Evolutionary conservation across 2,888 invertebrate species (phyloP), one percentile per base, ranked within the genome.

Genomic region (Arrhopalites spinosus): DNA sequence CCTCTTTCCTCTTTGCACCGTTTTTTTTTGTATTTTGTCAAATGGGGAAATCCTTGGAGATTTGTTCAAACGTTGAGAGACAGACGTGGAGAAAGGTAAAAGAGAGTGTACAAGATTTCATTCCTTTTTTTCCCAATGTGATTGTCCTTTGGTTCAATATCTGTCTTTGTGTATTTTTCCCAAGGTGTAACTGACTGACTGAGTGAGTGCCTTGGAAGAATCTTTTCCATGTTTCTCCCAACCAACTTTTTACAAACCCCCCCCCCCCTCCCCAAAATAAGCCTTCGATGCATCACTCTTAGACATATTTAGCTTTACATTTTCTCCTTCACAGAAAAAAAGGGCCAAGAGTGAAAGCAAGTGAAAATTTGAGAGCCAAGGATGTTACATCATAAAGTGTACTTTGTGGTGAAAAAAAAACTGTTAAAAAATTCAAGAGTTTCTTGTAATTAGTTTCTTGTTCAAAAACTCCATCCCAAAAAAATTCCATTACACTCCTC

Each of bases 41-140:
- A 61, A 59, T 71, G 59, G 67, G n/a, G 53, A 76, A 76, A 74
- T 77, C 74, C 77, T 77, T 50, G 27, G 74, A 77, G 77, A 71
- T 59, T 74, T 74, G 43, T 29, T 23, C 69, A 50, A 72, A 66
- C 67, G 77, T 50, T 69, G 73, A 36, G 36, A 36, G 3, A 36
- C 5, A 11, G 36, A 36, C 11, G 68, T 61, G 68, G 73, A 53
- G 73, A 70, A 74, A 75, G 69, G 75, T 72, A 73, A 67, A 56
- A 72, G 67, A 61, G 45, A 45, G 45, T 27, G 56, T 43, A 66
- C 29, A 23, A 53, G 20, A 25, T 66, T 29, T 45, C 72, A 61
- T 45, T 36, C 23, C 36, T 61, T 36, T 30, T 13, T 67, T 23
- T 43, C n/a, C 43, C 47, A 43, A 36, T 56, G 20, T 59, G 20